phyloP scores from a whole-genome alignment of 2,888 invertebrate genomes.

The Aspidiotus rigidus region DNA sequence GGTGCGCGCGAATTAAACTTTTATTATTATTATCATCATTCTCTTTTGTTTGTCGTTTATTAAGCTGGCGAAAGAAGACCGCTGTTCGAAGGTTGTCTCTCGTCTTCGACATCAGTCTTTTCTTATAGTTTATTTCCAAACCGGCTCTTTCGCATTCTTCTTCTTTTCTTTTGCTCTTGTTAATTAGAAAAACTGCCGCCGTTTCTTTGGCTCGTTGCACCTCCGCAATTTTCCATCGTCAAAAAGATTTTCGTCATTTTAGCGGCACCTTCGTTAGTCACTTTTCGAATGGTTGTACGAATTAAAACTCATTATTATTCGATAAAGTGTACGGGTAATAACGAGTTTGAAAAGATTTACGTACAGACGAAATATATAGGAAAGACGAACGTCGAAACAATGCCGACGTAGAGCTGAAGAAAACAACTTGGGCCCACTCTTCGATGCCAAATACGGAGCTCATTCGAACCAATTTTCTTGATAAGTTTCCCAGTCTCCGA shows the following conservation, averaged over 20 bases:
- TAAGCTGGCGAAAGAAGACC: slow-evolving; percentile 23
- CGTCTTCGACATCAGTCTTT: not conserved
- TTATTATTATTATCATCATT: slow-evolving; percentile 25
- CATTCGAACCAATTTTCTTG: too few relatives aligned
- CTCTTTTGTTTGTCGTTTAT: slow-evolving; percentile 30
- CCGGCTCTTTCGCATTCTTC: not conserved
- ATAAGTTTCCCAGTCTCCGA: too few relatives aligned
- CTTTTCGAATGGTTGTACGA: not conserved
- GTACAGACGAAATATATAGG: too few relatives aligned
- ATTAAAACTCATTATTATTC: slow-evolving; percentile 1
- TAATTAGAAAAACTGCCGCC: slow-evolving; percentile 1
- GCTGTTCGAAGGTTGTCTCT: not conserved
- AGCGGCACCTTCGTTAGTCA: not conserved
- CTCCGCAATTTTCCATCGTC: not conserved
- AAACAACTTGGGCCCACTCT: too few relatives aligned
- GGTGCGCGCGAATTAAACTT: slow-evolving; percentile 30
- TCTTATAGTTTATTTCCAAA: not conserved
- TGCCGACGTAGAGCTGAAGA: too few relatives aligned
- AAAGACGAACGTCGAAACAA: too few relatives aligned
- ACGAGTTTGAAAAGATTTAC: too few relatives aligned
- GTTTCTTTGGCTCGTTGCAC: not conserved
- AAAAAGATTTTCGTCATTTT: not conserved
- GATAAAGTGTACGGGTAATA: not conserved
- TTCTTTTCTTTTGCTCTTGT: not conserved
- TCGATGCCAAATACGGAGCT: too few relatives aligned